A percentile compares a stretch with the other conserved stretches of the same genome.
Evolutionary conservation across 2,113 vertebrate genomes (phyloP).

Genomic region (Psittacula cyanocephala): DNA sequence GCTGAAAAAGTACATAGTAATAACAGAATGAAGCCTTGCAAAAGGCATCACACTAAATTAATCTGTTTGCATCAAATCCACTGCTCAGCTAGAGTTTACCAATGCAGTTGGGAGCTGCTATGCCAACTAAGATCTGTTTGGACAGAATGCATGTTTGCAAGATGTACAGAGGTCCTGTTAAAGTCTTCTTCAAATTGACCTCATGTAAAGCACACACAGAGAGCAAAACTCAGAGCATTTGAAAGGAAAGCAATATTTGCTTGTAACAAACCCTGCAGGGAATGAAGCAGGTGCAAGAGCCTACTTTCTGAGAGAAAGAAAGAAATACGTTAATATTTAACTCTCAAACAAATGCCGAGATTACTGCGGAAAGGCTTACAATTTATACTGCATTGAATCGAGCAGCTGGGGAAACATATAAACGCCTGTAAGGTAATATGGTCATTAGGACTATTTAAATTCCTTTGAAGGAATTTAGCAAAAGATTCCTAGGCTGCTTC

Average conservation of each 20-base stretch:
- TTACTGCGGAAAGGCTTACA: neutral
- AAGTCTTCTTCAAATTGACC: neutral
- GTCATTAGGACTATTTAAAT: conserved; percentile 40
- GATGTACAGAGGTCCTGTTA: neutral
- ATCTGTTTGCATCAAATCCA: neutral
- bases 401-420: conserved; percentile 27
- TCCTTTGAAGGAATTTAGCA: conserved; percentile 24
- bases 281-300: conserved; percentile 34
- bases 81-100: neutral
- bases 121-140: neutral
- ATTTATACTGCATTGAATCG: neutral
- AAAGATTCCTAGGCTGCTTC: neutral
- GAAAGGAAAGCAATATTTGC: neutral
- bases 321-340: conserved; percentile 26
- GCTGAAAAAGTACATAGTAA: neutral
- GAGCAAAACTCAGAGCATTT: neutral
- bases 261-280: neutral
- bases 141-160: neutral
- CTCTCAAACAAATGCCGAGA: conserved; percentile 39
- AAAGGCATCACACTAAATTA: neutral
- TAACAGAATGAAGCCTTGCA: neutral
- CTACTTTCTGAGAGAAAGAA: neutral
- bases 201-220: neutral
- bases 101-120: neutral
- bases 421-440: conserved; percentile 32